phyloP scores from a whole-genome alignment of 2,113 vertebrate species.

The Fukomys damarensis region DNA sequence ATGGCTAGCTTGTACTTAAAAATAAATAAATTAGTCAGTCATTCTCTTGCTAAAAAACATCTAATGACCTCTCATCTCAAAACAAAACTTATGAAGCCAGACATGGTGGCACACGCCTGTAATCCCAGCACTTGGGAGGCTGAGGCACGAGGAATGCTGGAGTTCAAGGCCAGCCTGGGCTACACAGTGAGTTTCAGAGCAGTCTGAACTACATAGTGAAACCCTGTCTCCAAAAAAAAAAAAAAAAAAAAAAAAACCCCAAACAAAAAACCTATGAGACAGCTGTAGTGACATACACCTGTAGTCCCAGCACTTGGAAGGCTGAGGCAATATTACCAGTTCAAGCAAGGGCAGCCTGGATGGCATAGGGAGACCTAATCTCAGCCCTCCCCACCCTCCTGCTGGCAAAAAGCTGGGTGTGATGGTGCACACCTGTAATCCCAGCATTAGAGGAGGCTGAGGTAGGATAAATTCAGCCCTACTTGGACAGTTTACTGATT shows the following conservation, averaged over 20 bases:
- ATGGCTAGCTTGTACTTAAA: not conserved
- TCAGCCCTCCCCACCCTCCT: not conserved
- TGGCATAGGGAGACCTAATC: not conserved
- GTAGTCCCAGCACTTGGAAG: not conserved
- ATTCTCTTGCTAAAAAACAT: not conserved
- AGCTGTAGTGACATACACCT: not conserved
- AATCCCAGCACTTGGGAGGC: no score
- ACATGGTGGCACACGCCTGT: no score
- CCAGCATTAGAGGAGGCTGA: not conserved
- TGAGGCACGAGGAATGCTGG: no score
- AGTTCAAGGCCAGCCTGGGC: no score
- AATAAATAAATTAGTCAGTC: not conserved
- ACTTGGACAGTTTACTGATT: not conserved
- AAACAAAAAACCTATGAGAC: not conserved
- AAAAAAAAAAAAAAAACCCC: not conserved
- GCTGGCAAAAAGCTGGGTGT: not conserved
- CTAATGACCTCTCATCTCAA: not conserved
- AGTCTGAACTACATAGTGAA: no score
- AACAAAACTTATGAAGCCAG: not conserved
- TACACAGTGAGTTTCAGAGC: no score
- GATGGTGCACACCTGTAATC: not conserved
- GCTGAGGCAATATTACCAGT: not conserved
- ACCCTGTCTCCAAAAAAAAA: no score
- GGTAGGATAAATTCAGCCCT: not conserved
- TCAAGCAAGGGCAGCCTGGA: not conserved